Percentiles rank a stretch among this genome's conserved stretches.
Conservation (phyloP, 2,113 vertebrate genomes). For the Sinocyclocheilus maitianheensis region DNA sequence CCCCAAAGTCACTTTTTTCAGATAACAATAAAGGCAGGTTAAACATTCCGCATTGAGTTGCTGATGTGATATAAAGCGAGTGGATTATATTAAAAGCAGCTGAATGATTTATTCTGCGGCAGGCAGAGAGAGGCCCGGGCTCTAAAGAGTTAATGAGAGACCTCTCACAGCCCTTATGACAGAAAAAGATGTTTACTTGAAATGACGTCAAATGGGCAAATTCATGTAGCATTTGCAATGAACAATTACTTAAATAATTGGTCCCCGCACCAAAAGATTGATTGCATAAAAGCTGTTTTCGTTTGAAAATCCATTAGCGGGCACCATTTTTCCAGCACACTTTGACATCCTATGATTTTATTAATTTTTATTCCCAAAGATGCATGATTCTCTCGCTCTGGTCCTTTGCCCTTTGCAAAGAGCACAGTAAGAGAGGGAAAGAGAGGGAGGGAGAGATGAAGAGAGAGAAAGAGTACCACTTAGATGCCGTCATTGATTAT, state of each 20-base stretch:
- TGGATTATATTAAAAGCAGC: background rate
- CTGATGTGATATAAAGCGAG: background rate
- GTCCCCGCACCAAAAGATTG: conserved; percentile 78
- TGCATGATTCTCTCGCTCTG: conserved; percentile 72
- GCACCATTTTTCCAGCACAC: conserved; percentile 76
- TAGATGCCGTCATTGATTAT: conserved; percentile 72
- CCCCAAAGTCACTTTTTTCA: background rate
- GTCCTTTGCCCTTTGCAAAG: conserved; percentile 70
- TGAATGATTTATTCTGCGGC: conserved; percentile 64
- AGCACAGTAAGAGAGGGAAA: conserved; percentile 68
- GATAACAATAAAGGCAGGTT: background rate
- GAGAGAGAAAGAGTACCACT: conserved; percentile 68
- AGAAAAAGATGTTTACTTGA: conserved; percentile 76
- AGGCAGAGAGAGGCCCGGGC: conserved; percentile 61
- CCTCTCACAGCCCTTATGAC: conserved; percentile 70
- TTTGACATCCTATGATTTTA: conserved; percentile 79
- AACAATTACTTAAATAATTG: conserved; percentile 84
- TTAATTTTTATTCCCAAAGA: conserved; percentile 79
- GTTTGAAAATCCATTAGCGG: conserved; percentile 81
- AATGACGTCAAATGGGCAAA: conserved; percentile 76
- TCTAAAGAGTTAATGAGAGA: conserved; percentile 68
- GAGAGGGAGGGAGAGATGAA: conserved; percentile 14
- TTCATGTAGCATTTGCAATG: conserved; percentile 76
- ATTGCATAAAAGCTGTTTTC: conserved; percentile 84
- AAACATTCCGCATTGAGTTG: background rate